Conservation (phyloP, 2,797 vertebrate genomes). For the Dallia pectoralis region DNA sequence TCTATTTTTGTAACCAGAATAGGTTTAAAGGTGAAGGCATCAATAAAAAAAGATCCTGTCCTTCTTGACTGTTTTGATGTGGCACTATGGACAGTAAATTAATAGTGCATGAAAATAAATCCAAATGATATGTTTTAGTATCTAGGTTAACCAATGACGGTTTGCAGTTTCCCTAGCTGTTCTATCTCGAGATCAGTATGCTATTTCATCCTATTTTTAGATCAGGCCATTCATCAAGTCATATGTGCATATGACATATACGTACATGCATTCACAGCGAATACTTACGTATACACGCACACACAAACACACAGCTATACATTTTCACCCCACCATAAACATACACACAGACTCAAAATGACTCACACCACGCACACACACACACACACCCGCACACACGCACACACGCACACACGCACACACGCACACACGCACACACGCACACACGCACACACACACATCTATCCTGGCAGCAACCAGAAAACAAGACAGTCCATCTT, state of each 20-base stretch:
- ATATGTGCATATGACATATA: neutral
- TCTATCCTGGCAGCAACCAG: too few relatives aligned
- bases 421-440: conserved; percentile 14
- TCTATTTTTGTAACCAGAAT: conserved; percentile 55
- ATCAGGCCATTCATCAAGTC: neutral
- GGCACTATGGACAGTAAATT: neutral
- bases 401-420: conserved; percentile 1
- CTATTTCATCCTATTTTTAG: neutral
- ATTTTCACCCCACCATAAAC: neutral
- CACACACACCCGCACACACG: conserved; percentile 14
- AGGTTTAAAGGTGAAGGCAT: conserved; percentile 42
- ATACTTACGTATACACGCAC: conserved; percentile 5
- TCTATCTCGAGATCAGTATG: neutral
- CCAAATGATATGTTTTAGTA: neutral
- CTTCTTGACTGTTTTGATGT: neutral
- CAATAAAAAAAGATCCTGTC: conserved; percentile 20
- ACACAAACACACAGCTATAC: neutral
- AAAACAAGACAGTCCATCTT: too few relatives aligned
- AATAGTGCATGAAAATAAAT: neutral
- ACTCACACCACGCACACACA: neutral
- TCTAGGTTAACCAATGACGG: neutral
- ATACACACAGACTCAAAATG: neutral
- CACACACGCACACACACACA: neutral
- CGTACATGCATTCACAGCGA: conserved; percentile 4
- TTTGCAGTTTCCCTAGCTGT: neutral